Conservation (phyloP, 2,113 vertebrate genomes). For the Tenrec ecaudatus region DNA sequence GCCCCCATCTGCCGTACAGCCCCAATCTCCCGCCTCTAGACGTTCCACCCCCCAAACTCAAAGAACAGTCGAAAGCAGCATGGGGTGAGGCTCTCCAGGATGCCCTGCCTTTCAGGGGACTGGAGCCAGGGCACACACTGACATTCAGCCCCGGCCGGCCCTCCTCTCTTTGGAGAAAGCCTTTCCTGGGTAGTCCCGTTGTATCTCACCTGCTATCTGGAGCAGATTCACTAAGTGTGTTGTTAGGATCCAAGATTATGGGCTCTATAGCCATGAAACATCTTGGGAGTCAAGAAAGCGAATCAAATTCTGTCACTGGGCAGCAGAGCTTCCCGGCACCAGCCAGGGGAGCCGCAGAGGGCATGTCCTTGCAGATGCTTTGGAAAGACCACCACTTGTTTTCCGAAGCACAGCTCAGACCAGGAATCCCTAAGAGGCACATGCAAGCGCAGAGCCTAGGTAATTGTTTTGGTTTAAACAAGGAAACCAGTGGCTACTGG, state of each 20-base stretch:
- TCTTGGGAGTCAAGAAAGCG: background rate
- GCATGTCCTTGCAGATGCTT: slow-evolving; percentile 38
- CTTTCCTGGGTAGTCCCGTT: no score
- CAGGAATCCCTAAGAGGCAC: background rate
- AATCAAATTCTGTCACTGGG: background rate
- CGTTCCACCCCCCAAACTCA: no score
- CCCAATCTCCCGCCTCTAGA: no score
- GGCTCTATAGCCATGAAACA: slow-evolving; percentile 6
- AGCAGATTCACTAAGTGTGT: background rate
- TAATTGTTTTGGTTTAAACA: slow-evolving; percentile 30
- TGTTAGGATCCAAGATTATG: background rate
- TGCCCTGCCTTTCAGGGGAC: background rate
- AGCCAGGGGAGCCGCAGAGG: background rate
- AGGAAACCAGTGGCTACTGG: slow-evolving; percentile 11
- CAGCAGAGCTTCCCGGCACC: background rate
- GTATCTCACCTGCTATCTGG: background rate
- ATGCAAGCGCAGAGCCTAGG: background rate
- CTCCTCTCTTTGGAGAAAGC: background rate
- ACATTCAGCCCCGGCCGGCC: background rate
- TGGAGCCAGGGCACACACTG: background rate
- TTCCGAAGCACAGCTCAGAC: background rate
- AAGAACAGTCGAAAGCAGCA: no score
- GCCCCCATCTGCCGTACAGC: no score
- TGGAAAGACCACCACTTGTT: background rate
- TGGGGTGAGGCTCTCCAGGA: no score